Base-by-base conservation (phyloP, 37 sponge, comb jelly and placozoan species). In the Crambe crambe region DNA sequence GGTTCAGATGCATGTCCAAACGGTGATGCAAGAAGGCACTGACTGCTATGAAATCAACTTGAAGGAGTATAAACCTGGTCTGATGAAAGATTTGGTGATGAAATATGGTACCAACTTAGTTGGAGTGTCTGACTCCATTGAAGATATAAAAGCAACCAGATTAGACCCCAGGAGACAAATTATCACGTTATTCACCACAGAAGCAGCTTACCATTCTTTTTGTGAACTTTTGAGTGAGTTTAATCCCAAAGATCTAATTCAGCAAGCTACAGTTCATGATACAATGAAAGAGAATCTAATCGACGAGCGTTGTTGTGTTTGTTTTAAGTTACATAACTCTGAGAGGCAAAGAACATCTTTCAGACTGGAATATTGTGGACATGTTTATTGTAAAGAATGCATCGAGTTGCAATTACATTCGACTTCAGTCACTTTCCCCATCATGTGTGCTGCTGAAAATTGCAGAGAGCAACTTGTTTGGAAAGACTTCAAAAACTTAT, bases 311-410 rank as follows among this genome's bases (percentile, higher is more conserved):
- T 44, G 76, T 20, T 36, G 39, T 56, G 73, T 74, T 23, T 89
- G 90, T 31, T 80, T 56, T 80, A 57, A 27, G 0, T 74, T 74
- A n/a, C 73, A 72, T 30, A 62, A 57, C 5, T 43, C 67, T 15
- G 39, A 73, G 0, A 84, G 74, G 26, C 72, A 76, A 18, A 26
- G 25, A 1, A 59, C 36, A 12, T 64, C 69, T 41, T 17, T 69
- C 3, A 38, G 79, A 23, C 59, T 91, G 1, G 87, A 87, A 54
- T 83, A 59, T 64, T 91, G 92, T 91, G 92, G 92, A 3, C 92
- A 91, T 78, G 77, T 56, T 22, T 91, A 77, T 74, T 76, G 77
- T 56, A 26, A 67, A 54, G 88, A 91, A 2, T 91, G 92, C 61
- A 78, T 91, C 22, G 37, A 65, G 43, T 20, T 70, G 15, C 92